These are phyloP conservation scores for Phycodurus eques DNA, from an alignment of 2,113 vertebrate genomes.

Conservation along the genomic window DNA sequence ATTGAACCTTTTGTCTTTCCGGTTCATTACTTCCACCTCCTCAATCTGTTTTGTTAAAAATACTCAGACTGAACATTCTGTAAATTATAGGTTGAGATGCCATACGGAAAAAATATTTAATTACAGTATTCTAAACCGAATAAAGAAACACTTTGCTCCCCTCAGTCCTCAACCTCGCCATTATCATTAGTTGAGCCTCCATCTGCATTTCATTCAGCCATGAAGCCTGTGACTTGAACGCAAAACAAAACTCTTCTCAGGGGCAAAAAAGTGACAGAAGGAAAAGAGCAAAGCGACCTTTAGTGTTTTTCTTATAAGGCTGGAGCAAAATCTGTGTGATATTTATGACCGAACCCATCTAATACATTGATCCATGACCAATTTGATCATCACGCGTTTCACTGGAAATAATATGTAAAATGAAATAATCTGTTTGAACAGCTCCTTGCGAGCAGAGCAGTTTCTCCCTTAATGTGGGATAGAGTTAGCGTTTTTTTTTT, in stretches of 20 bases:
- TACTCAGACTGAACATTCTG: not conserved
- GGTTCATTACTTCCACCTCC: too few species aligned
- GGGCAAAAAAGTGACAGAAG: constrained; percentile 50
- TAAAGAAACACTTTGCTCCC: constrained; percentile 9
- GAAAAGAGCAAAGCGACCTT: constrained; percentile 48
- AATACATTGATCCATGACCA: constrained; percentile 65
- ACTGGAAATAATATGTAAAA: constrained; percentile 47
- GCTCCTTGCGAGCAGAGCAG: constrained; percentile 28
- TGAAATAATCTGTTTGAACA: constrained; percentile 47
- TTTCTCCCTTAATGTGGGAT: constrained; percentile 22
- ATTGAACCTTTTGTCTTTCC: too few species aligned
- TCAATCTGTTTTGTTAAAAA: not conserved
- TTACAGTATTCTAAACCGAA: not conserved
- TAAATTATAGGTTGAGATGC: not conserved
- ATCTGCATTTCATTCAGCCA: constrained; percentile 52
- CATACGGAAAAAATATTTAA: not conserved
- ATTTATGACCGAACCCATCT: constrained; percentile 59
- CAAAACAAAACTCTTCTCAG: constrained; percentile 46
- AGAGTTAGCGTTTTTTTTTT: constrained; percentile 16
- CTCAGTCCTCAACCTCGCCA: constrained; percentile 26
- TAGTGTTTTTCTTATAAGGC: constrained; percentile 62
- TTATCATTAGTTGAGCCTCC: constrained; percentile 35
- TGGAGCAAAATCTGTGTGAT: constrained; percentile 42
- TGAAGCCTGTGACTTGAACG: constrained; percentile 47
- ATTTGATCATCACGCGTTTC: constrained; percentile 59